phyloP scores from a whole-genome alignment of 2,888 invertebrate genomes.

The Eupeodes latifasciatus region DNA sequence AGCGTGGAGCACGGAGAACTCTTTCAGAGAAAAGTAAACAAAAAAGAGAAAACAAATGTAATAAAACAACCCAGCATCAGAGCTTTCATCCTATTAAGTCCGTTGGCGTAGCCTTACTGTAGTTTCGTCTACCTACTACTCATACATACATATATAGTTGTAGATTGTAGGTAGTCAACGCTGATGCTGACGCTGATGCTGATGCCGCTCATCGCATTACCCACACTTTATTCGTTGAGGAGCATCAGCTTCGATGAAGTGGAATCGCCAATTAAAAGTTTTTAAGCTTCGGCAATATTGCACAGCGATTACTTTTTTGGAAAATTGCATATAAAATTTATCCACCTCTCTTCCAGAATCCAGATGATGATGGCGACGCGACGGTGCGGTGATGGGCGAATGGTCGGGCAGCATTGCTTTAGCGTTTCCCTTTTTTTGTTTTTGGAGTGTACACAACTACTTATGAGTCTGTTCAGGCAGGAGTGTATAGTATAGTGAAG shows the following conservation, averaged over 20 bases:
- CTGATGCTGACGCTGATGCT: no score
- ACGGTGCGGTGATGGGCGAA: not conserved
- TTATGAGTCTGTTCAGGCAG: slow-evolving; percentile 27
- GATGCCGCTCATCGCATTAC: slow-evolving; percentile 27
- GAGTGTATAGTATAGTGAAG: no score
- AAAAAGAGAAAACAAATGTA: slow-evolving; percentile 1
- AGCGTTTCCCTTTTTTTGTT: not conserved
- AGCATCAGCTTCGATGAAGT: slow-evolving; percentile 47
- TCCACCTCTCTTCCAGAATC: slow-evolving; percentile 6
- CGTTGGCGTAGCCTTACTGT: not conserved
- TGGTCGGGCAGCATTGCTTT: not conserved
- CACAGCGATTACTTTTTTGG: slow-evolving; percentile 45
- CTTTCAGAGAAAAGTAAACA: not conserved
- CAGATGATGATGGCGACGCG: not conserved
- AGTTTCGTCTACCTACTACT: not conserved
- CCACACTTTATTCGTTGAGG: slow-evolving; percentile 13
- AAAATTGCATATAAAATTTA: slow-evolving; percentile 47
- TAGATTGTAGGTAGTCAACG: not conserved
- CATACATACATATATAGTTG: not conserved
- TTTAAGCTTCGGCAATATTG: slow-evolving; percentile 47
- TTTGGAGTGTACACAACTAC: slow-evolving; percentile 20
- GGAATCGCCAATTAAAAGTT: slow-evolving; percentile 65
- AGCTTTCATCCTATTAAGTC: slow-evolving; percentile 39
- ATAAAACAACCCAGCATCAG: slow-evolving; percentile 3
- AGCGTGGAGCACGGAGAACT: not conserved